phyloP scores from a whole-genome alignment of 2,888 invertebrate genomes.

The Pyrocoelia pectoralis region DNA sequence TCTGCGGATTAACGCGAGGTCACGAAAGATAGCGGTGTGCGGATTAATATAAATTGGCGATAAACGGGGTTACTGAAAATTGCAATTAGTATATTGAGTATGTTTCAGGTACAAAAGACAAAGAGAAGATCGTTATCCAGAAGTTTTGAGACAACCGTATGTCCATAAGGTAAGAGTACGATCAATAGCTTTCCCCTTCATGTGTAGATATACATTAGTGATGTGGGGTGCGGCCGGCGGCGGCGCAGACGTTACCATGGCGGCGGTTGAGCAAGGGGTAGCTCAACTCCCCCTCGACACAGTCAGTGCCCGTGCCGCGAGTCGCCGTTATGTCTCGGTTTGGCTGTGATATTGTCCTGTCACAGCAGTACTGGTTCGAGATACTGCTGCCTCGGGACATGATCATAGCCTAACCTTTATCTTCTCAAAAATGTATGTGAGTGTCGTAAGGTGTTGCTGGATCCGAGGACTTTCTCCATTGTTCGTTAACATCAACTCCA shows the following conservation, averaged over 20 bases:
- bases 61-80: no score
- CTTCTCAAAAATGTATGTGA: slow-evolving; percentile 16
- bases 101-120: slow-evolving; percentile 31
- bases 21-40: neutral
- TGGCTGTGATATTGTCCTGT: slow-evolving; percentile 92
- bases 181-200: slow-evolving; percentile 51
- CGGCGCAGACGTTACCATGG: slow-evolving; percentile 60
- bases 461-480: neutral
- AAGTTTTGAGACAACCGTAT: slow-evolving; percentile 26
- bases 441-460: slow-evolving; percentile 16
- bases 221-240: slow-evolving; percentile 61
- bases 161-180: slow-evolving; percentile 40
- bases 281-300: slow-evolving; percentile 60
- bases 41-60: no score
- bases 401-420: slow-evolving; percentile 65
- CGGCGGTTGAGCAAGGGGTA: slow-evolving; percentile 54
- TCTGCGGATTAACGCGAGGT: neutral
- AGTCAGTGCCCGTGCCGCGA: slow-evolving; percentile 65
- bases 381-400: slow-evolving; percentile 96
- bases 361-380: slow-evolving; percentile 89
- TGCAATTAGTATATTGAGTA: slow-evolving; percentile 6
- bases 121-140: slow-evolving; percentile 13
- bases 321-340: slow-evolving; percentile 54
- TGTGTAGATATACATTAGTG: slow-evolving; percentile 60
- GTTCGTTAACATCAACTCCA: slow-evolving; percentile 15